Evolutionary conservation across 2,113 vertebrate species (phyloP).

Genomic region (Marmota flaviventris): DNA sequence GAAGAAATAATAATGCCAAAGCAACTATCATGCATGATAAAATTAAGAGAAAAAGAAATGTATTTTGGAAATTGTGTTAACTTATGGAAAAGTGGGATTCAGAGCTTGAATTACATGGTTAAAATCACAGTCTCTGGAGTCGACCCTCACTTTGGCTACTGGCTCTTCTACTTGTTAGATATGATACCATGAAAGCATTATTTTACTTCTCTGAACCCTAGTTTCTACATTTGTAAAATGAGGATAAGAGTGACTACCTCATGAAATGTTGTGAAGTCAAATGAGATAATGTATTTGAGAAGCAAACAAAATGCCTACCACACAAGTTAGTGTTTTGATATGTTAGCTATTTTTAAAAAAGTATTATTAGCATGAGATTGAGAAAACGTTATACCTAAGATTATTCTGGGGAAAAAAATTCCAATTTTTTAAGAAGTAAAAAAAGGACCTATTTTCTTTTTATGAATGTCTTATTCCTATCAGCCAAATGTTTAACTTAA

Average conservation of each 20-base stretch:
- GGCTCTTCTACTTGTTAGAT: slow-evolving; percentile 8
- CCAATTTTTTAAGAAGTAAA: not conserved
- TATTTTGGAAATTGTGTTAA: slow-evolving; percentile 6
- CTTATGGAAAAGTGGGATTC: not conserved
- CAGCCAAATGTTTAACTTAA: not conserved
- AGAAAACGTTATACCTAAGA: slow-evolving; percentile 4
- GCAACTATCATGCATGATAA: not conserved
- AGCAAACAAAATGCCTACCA: not conserved
- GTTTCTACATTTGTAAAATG: slow-evolving; percentile 4
- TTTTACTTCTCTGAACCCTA: not conserved
- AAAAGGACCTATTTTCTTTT: not conserved
- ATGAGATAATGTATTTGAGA: not conserved
- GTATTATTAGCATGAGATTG: not conserved
- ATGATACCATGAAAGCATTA: not conserved
- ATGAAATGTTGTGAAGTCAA: not conserved
- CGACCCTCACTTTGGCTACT: not conserved
- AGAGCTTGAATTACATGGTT: not conserved
- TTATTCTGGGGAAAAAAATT: not conserved
- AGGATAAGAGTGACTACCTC: not conserved
- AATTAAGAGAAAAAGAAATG: not conserved
- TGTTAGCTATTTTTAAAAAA: not conserved
- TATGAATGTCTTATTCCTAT: slow-evolving; percentile 32
- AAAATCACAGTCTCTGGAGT: slow-evolving; percentile 22
- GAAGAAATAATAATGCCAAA: not conserved
- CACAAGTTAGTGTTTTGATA: not conserved